Percentiles rank a stretch among this genome's conserved stretches.
phyloP scores from a whole-genome alignment of 2,797 vertebrate species.

The Rhabdophis nuchalis region DNA sequence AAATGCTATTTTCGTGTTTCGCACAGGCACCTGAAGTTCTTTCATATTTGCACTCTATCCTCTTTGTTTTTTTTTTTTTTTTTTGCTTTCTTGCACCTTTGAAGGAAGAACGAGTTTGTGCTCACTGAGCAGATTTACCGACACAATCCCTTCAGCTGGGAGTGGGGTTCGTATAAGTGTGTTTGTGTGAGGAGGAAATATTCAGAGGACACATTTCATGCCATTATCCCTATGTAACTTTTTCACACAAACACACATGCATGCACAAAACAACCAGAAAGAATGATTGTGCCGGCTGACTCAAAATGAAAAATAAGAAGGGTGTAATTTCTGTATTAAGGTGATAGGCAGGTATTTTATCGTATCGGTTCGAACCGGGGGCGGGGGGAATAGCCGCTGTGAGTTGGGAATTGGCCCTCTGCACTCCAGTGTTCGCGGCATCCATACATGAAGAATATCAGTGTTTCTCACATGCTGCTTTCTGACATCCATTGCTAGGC shows the following conservation, averaged over 20 bases:
- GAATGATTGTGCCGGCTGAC: constrained; percentile 56
- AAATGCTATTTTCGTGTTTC: constrained; percentile 42
- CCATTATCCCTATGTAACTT: constrained; percentile 36
- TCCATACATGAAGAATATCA: constrained; percentile 93
- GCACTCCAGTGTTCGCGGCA: constrained; percentile 82
- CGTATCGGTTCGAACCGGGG: constrained; percentile 86
- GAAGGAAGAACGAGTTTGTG: background rate
- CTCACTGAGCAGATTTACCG: background rate
- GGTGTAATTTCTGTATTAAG: constrained; percentile 81
- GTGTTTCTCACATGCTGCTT: constrained; percentile 91
- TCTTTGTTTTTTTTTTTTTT: no score
- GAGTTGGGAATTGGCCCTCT: constrained; percentile 88
- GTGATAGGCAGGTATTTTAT: constrained; percentile 92
- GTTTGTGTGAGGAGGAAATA: background rate
- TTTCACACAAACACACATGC: background rate
- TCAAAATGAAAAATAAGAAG: constrained; percentile 66
- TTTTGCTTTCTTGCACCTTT: background rate
- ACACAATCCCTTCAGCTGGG: background rate
- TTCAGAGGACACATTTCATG: background rate
- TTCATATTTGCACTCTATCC: background rate
- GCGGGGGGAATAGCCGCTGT: constrained; percentile 83
- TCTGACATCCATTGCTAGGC: constrained; percentile 87
- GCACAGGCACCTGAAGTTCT: background rate
- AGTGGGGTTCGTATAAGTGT: background rate
- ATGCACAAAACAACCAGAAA: constrained; percentile 58